Conservation (phyloP, 2,888 invertebrate genomes). For the Stegophylla sp. region DNA sequence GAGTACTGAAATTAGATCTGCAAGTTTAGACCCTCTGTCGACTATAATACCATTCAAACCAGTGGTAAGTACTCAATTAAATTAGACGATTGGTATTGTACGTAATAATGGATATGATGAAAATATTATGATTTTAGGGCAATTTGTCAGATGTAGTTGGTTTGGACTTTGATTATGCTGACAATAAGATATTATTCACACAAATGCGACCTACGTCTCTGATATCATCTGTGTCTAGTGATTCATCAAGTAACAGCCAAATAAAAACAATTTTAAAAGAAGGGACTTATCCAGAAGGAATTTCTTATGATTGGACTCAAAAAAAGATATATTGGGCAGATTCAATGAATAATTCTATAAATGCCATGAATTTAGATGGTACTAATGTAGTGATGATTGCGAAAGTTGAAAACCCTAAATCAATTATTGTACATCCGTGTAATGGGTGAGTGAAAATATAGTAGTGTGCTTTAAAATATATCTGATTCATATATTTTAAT, state of each 20-base stretch:
- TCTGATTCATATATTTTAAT: not conserved
- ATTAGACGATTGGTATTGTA: not conserved
- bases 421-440: conserved; percentile 96
- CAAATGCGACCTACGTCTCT: conserved; percentile 91
- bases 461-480: not conserved
- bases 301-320: conserved; percentile 97
- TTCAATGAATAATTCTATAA: conserved; percentile 90
- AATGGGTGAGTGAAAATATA: conserved; percentile 71
- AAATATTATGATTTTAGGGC: conserved; percentile 64
- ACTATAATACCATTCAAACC: conserved; percentile 86
- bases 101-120: not conserved
- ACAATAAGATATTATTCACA: conserved; percentile 87
- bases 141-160: conserved; percentile 93
- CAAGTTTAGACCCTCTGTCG: conserved; percentile 84
- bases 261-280: conserved; percentile 76
- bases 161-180: conserved; percentile 91
- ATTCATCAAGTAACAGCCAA: conserved; percentile 71
- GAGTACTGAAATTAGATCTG: conserved; percentile 88
- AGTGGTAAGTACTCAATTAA: conserved; percentile 65
- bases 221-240: conserved; percentile 81
- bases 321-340: conserved; percentile 98
- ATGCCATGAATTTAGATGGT: conserved; percentile 91
- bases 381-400: conserved; percentile 89
- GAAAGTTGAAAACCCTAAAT: conserved; percentile 88
- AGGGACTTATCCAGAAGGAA: conserved; percentile 90